phyloP scores from a whole-genome alignment of 2,113 vertebrate species.

The Pantherophis guttatus region DNA sequence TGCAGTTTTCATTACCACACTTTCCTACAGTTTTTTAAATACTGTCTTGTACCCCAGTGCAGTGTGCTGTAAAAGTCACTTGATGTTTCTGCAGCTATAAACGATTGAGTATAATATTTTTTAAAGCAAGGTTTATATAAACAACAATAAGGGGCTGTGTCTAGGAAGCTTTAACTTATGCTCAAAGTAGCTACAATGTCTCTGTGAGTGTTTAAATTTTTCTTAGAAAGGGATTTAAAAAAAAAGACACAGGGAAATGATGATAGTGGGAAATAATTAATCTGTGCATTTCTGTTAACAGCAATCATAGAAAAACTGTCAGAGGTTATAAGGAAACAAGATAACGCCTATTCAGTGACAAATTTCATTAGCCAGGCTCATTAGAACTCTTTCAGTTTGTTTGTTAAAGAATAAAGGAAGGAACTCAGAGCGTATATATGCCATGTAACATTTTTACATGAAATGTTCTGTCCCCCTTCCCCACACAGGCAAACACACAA shows the following conservation, averaged over 20 bases:
- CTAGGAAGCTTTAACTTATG: slow-evolving; percentile 62
- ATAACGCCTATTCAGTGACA: slow-evolving; percentile 32
- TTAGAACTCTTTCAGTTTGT: slow-evolving; percentile 3
- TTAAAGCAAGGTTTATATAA: slow-evolving; percentile 68
- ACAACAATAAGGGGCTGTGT: slow-evolving; percentile 66
- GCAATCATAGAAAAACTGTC: slow-evolving; percentile 52
- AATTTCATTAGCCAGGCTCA: neutral
- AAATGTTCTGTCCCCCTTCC: neutral
- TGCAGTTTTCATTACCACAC: neutral
- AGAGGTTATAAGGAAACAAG: slow-evolving; percentile 59
- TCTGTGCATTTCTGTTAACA: slow-evolving; percentile 56
- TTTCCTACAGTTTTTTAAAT: slow-evolving; percentile 16
- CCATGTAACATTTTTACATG: slow-evolving; percentile 46
- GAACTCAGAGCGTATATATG: slow-evolving; percentile 29
- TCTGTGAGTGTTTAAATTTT: slow-evolving; percentile 44
- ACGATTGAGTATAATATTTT: slow-evolving; percentile 66
- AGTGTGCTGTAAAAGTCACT: slow-evolving; percentile 31
- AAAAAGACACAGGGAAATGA: slow-evolving; percentile 71
- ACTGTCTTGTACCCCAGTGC: slow-evolving; percentile 9
- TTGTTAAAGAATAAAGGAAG: slow-evolving; percentile 9
- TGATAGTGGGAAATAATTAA: slow-evolving; percentile 70
- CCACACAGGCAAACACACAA: too few relatives aligned
- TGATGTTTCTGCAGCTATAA: slow-evolving; percentile 56
- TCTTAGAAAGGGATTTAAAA: slow-evolving; percentile 53
- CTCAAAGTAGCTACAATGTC: slow-evolving; percentile 63